Base-by-base conservation (phyloP, 2,797 vertebrate species). In the Halcyon leucocephala region DNA sequence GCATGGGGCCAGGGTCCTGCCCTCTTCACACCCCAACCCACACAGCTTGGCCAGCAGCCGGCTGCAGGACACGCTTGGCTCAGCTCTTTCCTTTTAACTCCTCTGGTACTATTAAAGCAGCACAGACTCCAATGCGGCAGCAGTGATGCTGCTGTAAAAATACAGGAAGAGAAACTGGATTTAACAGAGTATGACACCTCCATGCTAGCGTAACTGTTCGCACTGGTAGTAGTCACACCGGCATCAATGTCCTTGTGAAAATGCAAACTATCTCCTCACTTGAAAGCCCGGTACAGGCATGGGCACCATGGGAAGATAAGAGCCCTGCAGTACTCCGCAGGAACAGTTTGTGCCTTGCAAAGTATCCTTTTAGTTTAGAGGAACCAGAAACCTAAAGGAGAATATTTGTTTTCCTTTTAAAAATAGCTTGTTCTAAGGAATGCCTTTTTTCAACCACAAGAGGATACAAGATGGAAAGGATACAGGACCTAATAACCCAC, bases 401-500 rank as follows among this genome's bases (percentile, higher is more conserved):
- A 90, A 20, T 86, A 85, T 77, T 89, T 90, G 44, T 37, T 95
- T 96, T 91, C 66, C 82, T 88, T 91, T 93, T 57, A 70, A 94
- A 90, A 91, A 82, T 7, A 93, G 62, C 52, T 77, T 37, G 33
- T 83, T 90, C 42, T 84, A 80, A 94, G 82, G 84, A 94, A 91
- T 79, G 85, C 37, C 25, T 31, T 91, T 93, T 93, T 93, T 95
- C 70, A 87, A 13, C 83, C 14, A 2, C 12, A n/a, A 64, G 73
- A 90, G 44, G 80, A 76, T 93, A 90, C 28, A 82, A 60, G 66
- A 92, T 86, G 74, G 88, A 94, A 82, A 55, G 73, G 77, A 94
- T 89, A 86, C 44, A 80, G 86, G 48, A 82, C 83, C 83, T 89
- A 97, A 92, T 85, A 96, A 82, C 67, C 86, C 95, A 97, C 96